Conservation (phyloP, 2,113 vertebrate genomes). For the Pituophis catenifer region DNA sequence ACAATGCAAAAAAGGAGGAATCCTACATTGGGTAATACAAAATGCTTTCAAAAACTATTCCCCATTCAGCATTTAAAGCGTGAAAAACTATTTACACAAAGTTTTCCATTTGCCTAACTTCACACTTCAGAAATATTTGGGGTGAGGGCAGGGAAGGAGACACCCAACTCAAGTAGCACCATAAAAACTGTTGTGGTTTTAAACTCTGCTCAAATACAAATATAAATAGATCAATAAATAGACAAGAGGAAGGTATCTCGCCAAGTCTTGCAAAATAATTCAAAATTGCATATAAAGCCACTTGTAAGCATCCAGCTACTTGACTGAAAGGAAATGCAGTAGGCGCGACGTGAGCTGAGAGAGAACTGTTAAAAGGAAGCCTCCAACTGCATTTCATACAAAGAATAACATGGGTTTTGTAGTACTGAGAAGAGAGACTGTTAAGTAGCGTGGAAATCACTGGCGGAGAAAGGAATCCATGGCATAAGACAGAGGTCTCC, state of each 20-base stretch:
- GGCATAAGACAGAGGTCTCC: background rate
- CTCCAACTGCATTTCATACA: background rate
- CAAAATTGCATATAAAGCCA: conserved; percentile 17
- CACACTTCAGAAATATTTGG: conserved; percentile 6
- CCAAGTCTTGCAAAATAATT: conserved; percentile 25
- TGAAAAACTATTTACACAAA: background rate
- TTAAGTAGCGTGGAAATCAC: background rate
- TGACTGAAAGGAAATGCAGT: conserved; percentile 21
- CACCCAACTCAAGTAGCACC: conserved; percentile 53
- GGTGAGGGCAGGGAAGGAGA: background rate
- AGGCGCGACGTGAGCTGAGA: background rate
- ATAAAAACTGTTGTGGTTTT: conserved; percentile 31
- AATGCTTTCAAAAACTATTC: conserved; percentile 15
- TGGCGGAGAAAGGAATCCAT: background rate
- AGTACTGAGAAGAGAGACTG: background rate
- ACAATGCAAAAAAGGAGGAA: background rate
- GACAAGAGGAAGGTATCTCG: conserved; percentile 40
- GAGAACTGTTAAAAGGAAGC: conserved; percentile 12
- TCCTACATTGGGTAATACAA: background rate
- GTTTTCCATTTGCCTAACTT: conserved; percentile 21
- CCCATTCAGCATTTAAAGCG: conserved; percentile 17
- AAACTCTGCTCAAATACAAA: conserved; percentile 60
- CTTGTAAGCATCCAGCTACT: conserved; percentile 16
- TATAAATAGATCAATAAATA: conserved; percentile 70
- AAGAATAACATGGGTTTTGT: too few species aligned